phyloP scores from a whole-genome alignment of 1,140 invertebrate genomes.

The Drosophila nasuta region DNA sequence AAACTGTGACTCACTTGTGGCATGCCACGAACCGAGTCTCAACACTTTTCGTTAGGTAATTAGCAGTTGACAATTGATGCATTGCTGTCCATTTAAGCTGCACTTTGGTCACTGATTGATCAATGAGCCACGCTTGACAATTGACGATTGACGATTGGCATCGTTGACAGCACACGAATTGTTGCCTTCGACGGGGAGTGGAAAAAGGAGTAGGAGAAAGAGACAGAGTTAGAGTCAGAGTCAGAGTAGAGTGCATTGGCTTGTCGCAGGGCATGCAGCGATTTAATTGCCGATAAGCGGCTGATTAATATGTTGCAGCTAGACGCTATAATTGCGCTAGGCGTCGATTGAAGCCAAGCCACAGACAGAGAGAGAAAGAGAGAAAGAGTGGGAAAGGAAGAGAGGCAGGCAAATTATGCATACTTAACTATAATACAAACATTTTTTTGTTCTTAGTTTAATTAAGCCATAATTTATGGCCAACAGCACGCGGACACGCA shows the following conservation, averaged over 20 bases:
- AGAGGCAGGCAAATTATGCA: constrained; percentile 22
- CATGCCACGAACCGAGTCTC: constrained; percentile 23
- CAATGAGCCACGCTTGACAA: constrained; percentile 9
- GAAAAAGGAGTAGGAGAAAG: background rate
- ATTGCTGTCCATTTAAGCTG: constrained; percentile 53
- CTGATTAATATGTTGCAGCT: constrained; percentile 66
- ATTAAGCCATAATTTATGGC: constrained; percentile 83
- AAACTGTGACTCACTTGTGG: constrained; percentile 65
- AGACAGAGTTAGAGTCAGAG: background rate
- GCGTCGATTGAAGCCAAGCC: constrained; percentile 38
- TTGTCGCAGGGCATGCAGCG: constrained; percentile 28
- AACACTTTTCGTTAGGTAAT: constrained; percentile 66
- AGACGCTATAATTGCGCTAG: constrained; percentile 41
- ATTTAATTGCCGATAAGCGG: constrained; percentile 56
- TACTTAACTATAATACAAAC: constrained; percentile 40
- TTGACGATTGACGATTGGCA: constrained; percentile 16
- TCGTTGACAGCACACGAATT: constrained; percentile 44
- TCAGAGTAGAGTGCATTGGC: constrained; percentile 33
- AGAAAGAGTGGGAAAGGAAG: background rate
- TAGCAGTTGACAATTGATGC: constrained; percentile 53
- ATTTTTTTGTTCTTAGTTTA: constrained; percentile 70
- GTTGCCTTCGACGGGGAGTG: constrained; percentile 21
- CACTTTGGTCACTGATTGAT: constrained; percentile 18
- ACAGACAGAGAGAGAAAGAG: background rate
- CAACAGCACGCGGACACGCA: constrained; percentile 75